Base-by-base conservation (phyloP, 2,888 invertebrate species). In the Ethmia dodecea region DNA sequence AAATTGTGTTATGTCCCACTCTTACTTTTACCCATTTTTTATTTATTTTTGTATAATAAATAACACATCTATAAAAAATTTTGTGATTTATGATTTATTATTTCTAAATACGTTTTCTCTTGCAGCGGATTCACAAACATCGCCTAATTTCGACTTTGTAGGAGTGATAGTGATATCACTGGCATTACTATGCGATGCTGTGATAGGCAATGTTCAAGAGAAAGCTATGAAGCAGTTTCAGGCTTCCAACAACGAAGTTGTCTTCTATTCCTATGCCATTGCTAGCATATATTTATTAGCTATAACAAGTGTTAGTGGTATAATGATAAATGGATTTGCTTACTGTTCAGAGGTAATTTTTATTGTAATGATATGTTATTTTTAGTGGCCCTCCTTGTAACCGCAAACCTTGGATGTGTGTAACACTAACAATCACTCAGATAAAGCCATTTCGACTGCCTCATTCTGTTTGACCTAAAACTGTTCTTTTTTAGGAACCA, bases 141-240 rank as follows among this genome's bases (percentile, higher is more conserved):
- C 92, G 4, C 93, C 93, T n/a, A 92, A 91, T 56, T 94, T 93
- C 49, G 88, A 92, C 57, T 65, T 88, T 0, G 61, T 90, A 12
- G 94, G 94, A 0, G 90, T 94, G 0, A 61, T 90, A 1, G 91
- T 94, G 81, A 94, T 94, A 50, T 93, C 92, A 1, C 84, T 93
- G 52, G 98, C 98, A 0, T 74, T 99, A 32, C 77, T 97, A 2
- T 98, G 97, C 59, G 98, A 99, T 78, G 98, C 98, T 0, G 89
- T 94, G 6, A 98, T 99, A 46, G 98, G 98, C 12, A 99, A 99
- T 79, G 94, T 98, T 0, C 98, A 99, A 77, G 98, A 99, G 71
- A 97, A 97, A 67, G 92, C 93, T 0, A 96, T 99, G 94, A 94
- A 94, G 56, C 89, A 90, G 42, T 89, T 92, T 63, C 90, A 91